Evolutionary conservation across 2,797 vertebrate species (phyloP).

Genomic region (Catharus ustulatus): DNA sequence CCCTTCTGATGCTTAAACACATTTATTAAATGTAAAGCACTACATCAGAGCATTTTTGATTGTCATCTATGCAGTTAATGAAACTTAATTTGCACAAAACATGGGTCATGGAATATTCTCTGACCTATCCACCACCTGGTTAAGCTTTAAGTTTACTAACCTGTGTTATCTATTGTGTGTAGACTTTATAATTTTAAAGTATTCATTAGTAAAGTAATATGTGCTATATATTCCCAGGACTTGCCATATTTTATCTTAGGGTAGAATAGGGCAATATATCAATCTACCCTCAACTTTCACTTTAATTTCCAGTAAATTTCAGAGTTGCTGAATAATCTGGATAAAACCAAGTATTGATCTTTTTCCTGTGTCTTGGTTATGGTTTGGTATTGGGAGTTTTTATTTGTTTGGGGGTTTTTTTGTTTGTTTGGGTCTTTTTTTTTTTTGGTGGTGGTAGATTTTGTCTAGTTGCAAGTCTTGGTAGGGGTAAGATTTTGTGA

Average conservation of each 20-base stretch:
- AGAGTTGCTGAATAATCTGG: slow-evolving; percentile 8
- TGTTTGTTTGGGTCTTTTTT: neutral
- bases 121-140: neutral
- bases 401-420: neutral
- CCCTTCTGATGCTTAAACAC: neutral
- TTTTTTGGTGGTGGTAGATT: neutral
- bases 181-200: neutral
- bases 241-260: neutral
- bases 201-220: neutral
- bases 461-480: neutral
- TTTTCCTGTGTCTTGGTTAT: neutral
- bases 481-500: neutral
- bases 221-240: neutral
- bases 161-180: neutral
- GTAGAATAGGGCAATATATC: neutral
- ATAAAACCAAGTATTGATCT: neutral
- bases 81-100: slow-evolving; percentile 28
- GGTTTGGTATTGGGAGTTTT: neutral
- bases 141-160: neutral
- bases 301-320: slow-evolving; percentile 23
- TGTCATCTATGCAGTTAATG: neutral
- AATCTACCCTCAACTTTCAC: neutral
- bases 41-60: neutral
- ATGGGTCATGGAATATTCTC: neutral
- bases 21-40: neutral